Conservation (phyloP, 1,140 invertebrate genomes). For the Lasioglossum baleicum region DNA sequence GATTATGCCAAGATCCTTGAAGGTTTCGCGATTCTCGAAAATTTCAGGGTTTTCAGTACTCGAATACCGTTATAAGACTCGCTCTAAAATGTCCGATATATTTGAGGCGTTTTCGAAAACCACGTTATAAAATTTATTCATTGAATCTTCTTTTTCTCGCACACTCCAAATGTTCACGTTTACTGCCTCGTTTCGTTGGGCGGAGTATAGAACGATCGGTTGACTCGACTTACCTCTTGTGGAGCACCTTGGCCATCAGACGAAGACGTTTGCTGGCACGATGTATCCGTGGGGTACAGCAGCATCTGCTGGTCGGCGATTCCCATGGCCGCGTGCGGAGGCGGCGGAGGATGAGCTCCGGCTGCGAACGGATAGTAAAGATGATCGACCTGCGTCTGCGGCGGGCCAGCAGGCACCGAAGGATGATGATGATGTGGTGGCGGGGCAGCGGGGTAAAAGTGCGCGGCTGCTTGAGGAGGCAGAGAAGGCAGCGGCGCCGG, state of each 20-base stretch:
- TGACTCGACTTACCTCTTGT: conserved; percentile 69
- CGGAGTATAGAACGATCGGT: too few relatives aligned
- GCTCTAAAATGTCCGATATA: too few relatives aligned
- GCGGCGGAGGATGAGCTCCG: conserved; percentile 65
- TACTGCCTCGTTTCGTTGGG: too few relatives aligned
- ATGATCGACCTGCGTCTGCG: conserved; percentile 72
- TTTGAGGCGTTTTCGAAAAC: too few relatives aligned
- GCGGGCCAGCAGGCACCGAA: conserved; percentile 59
- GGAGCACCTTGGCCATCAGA: conserved; percentile 67
- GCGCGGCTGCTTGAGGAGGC: conserved; percentile 65
- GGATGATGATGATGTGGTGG: conserved; percentile 72
- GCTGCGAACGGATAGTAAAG: conserved; percentile 72
- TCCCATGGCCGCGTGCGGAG: conserved; percentile 71
- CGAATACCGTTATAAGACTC: too few relatives aligned
- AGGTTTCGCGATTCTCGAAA: too few relatives aligned
- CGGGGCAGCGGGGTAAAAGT: conserved; percentile 69
- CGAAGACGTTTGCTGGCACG: conserved; percentile 66
- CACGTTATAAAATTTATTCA: too few relatives aligned
- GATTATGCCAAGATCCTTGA: too few relatives aligned
- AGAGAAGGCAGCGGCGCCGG: conserved; percentile 60
- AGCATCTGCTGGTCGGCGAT: conserved; percentile 75
- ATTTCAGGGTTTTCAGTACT: too few relatives aligned
- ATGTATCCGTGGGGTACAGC: conserved; percentile 70
- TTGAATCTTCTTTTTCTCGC: too few relatives aligned
- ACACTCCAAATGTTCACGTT: too few relatives aligned